phyloP scores from a whole-genome alignment of 2,888 invertebrate genomes.

The Yponomeuta cagnagella region DNA sequence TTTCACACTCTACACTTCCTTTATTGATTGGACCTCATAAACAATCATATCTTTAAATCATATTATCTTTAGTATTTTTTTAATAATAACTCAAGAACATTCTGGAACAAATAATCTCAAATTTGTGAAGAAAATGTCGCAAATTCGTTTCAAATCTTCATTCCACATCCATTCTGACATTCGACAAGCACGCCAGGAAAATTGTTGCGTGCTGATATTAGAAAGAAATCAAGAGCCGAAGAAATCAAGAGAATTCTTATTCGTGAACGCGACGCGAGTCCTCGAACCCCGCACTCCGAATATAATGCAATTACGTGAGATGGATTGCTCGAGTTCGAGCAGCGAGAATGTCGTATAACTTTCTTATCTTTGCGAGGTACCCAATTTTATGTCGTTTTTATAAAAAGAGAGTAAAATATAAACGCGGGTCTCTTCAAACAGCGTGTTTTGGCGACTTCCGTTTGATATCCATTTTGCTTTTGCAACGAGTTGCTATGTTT shows the following conservation, averaged over 20 bases:
- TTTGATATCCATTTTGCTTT: background rate
- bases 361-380: conserved; percentile 41
- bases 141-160: conserved; percentile 1
- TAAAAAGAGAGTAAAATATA: conserved; percentile 42
- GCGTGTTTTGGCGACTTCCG: conserved; percentile 5
- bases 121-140: background rate
- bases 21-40: too few relatives aligned
- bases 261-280: conserved; percentile 17
- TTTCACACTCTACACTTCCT: too few relatives aligned
- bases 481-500: conserved; percentile 2
- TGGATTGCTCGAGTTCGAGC: conserved; percentile 50
- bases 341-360: conserved; percentile 43
- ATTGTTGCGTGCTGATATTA: conserved; percentile 6
- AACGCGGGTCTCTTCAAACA: conserved; percentile 19
- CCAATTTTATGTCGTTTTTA: conserved; percentile 45
- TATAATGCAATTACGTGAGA: conserved; percentile 61
- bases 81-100: too few relatives aligned
- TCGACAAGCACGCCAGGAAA: background rate
- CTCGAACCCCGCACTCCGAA: conserved; percentile 44
- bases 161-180: background rate
- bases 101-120: too few relatives aligned
- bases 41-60: too few relatives aligned
- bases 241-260: background rate
- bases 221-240: conserved; percentile 6
- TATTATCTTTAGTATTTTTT: too few relatives aligned